Percentiles rank a stretch among this genome's conserved stretches.
phyloP scores from a whole-genome alignment of 2,888 invertebrate species.

The Platypus cylindrus region DNA sequence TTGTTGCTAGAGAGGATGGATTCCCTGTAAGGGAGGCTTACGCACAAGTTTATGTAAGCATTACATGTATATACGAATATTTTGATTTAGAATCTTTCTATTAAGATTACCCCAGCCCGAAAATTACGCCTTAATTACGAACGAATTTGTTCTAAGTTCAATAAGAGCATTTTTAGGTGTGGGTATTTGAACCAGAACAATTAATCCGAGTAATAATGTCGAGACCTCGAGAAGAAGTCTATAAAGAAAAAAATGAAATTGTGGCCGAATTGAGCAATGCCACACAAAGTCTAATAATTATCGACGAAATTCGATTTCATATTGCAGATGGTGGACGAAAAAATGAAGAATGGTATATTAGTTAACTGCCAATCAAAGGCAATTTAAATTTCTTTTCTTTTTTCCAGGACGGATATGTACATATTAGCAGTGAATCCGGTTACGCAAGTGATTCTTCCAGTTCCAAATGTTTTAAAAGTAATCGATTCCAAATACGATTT shows the following conservation, averaged over 20 bases:
- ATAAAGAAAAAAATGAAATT: constrained; percentile 56
- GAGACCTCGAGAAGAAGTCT: constrained; percentile 64
- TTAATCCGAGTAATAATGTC: constrained; percentile 75
- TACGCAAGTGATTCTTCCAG: constrained; percentile 61
- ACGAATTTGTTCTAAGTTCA: background rate
- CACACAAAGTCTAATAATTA: constrained; percentile 63
- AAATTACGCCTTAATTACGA: background rate
- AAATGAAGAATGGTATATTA: constrained; percentile 52
- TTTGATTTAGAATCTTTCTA: too few species aligned
- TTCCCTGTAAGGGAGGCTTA: constrained; percentile 65
- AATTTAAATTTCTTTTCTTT: constrained; percentile 3
- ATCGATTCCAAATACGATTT: constrained; percentile 79
- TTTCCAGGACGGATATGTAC: constrained; percentile 69
- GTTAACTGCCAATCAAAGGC: background rate
- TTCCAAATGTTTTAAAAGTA: constrained; percentile 64
- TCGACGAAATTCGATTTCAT: constrained; percentile 66
- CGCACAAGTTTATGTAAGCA: constrained; percentile 64
- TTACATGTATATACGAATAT: too few species aligned
- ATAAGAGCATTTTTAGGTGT: constrained; percentile 68
- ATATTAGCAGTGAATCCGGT: constrained; percentile 67
- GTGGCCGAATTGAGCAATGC: constrained; percentile 61
- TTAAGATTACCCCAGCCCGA: too few species aligned
- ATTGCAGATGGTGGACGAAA: constrained; percentile 48
- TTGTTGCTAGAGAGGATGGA: constrained; percentile 70
- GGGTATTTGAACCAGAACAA: constrained; percentile 79